These are phyloP conservation scores for Alauda arvensis DNA, from an alignment of 2,797 vertebrate genomes.

Conservation along the genomic window DNA sequence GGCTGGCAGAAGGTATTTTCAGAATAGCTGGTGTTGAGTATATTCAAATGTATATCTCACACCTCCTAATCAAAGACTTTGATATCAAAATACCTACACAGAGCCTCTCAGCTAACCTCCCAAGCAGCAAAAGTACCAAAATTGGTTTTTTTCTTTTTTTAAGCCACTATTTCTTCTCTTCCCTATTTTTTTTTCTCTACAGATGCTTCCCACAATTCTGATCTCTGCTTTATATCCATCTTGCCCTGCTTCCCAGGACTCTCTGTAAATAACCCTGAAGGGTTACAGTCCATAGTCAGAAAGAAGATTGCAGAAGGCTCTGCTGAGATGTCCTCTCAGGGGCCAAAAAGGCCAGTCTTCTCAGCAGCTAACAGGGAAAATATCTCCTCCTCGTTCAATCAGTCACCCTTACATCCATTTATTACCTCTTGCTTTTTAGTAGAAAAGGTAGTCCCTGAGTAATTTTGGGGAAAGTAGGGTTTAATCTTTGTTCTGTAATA, in stretches of 20 bases:
- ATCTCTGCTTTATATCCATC: not conserved
- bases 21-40: not conserved
- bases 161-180: not conserved
- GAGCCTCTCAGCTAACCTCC: not conserved
- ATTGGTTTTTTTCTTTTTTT: not conserved
- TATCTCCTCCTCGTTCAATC: not conserved
- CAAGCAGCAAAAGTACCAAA: not conserved
- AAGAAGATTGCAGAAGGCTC: not conserved
- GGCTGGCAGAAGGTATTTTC: not conserved
- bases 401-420: not conserved
- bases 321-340: fast-evolving
- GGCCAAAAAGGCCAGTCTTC: not conserved
- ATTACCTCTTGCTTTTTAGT: not conserved
- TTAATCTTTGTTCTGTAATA: not conserved
- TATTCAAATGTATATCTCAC: not conserved
- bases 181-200: not conserved
- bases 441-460: not conserved
- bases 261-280: not conserved
- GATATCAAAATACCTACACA: not conserved
- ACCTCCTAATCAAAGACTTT: not conserved
- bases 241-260: not conserved
- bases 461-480: not conserved
- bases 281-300: fast-evolving
- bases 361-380: not conserved
- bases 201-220: not conserved